Evolutionary conservation across 2,797 vertebrate species (phyloP).

Genomic region (Fistularia commersonii): DNA sequence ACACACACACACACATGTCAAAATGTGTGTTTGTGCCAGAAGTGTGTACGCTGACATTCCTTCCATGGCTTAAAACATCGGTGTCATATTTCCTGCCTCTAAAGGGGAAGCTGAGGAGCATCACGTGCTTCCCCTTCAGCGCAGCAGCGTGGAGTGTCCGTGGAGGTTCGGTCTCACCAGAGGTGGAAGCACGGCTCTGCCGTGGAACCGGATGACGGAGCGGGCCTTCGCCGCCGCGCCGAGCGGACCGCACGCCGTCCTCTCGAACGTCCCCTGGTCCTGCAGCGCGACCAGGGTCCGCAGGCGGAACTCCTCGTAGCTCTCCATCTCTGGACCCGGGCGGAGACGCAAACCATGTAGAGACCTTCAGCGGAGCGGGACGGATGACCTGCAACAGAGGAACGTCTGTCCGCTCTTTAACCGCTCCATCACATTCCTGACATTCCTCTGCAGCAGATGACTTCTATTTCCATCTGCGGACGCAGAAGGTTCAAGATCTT

Average conservation of each 20-base stretch:
- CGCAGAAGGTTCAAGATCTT: not conserved
- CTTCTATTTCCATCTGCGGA: conserved; percentile 18
- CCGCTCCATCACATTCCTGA: conserved; percentile 61
- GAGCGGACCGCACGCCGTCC: conserved; percentile 37
- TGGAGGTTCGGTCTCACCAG: conserved; percentile 75
- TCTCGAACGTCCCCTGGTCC: conserved; percentile 50
- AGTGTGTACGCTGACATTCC: too few relatives aligned
- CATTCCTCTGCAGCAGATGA: conserved; percentile 47
- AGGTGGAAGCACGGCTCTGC: conserved; percentile 84
- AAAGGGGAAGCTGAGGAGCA: not conserved
- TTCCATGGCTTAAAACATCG: too few relatives aligned
- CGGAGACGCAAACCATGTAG: conserved; percentile 56
- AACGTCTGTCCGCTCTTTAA: conserved; percentile 34
- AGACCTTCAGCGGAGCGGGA: conserved; percentile 26
- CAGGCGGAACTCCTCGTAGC: conserved; percentile 86
- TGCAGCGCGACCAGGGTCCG: conserved; percentile 77
- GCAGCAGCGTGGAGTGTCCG: not conserved
- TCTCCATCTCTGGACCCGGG: conserved; percentile 81
- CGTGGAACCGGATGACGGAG: conserved; percentile 84
- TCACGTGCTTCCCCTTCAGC: not conserved
- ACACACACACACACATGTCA: not conserved
- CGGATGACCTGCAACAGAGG: conserved; percentile 38
- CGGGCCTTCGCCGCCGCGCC: conserved; percentile 49
- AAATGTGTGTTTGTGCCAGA: too few relatives aligned
- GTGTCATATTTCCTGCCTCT: too few relatives aligned